Evolutionary conservation across 2,888 invertebrate genomes (phyloP), one percentile per base, ranked within the genome.

Genomic region (Lycophotia porphyrea): DNA sequence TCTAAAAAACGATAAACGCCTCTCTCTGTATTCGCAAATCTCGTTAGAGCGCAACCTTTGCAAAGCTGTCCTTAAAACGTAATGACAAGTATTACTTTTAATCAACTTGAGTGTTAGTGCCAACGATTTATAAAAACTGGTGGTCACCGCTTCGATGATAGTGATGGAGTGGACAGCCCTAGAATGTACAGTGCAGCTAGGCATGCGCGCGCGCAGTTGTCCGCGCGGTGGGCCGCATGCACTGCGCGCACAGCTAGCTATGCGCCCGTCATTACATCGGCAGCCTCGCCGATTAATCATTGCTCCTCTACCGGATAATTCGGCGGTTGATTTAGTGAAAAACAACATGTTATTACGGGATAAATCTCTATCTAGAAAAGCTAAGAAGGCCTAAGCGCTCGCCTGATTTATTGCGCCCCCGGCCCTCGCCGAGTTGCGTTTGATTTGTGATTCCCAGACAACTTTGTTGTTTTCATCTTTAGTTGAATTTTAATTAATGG

Each of bases 311-410:
- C 96, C 93, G 96, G 96, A 96, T 96, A 96, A 96, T 96, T 96
- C 96, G 96, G 96, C 93, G 93, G 94, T 95, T 96, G 96, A 96
- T 96, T 96, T 96, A 96, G 94, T 95, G 95, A 96, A 96, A 96
- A 95, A 93, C 95, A 96, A 95, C 95, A 90, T 96, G 96, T 96
- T 96, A 96, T 96, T 96, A 96, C 91, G 93, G 95, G 95, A 96
- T 96, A 96, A 96, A 96, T 96, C 96, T 96, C 94, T 96, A 96
- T 96, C 96, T 96, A 96, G 96, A 96, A 96, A 96, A 95, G 96
- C 96, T 96, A 96, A 96, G 96, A 95, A 96, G 96, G 94, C 95
- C 96, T 96, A 96, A 96, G 95, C 94, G 93, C 94, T 92, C 91
- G 90, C 78, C 93, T 95, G 96, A 96, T 96, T 96, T 96, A 96